phyloP scores from a whole-genome alignment of 2,797 vertebrate genomes.

The Valencia hispanica region DNA sequence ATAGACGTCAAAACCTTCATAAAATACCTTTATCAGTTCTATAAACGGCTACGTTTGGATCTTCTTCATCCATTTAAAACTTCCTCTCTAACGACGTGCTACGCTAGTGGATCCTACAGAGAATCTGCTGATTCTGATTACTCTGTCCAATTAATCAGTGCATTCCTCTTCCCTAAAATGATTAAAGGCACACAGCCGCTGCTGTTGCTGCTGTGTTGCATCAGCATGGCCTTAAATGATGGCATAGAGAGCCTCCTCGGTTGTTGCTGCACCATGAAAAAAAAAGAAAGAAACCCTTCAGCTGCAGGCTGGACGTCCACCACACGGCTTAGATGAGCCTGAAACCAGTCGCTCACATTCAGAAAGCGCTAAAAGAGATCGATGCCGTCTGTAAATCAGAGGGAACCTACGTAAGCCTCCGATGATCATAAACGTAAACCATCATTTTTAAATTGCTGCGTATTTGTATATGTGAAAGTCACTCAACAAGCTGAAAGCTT shows the following conservation, averaged over 20 bases:
- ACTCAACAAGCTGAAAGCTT: background rate
- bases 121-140: constrained; percentile 2
- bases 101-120: background rate
- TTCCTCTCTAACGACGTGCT: background rate
- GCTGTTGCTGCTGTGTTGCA: constrained; percentile 26
- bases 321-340: constrained; percentile 1
- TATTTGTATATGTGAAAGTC: constrained; percentile 3
- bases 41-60: background rate
- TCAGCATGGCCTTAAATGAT: constrained; percentile 14
- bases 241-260: constrained; percentile 5
- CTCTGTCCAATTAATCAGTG: background rate
- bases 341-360: background rate
- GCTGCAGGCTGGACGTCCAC: background rate
- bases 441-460: constrained; percentile 22
- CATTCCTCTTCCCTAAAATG: background rate
- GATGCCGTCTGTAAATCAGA: constrained; percentile 23
- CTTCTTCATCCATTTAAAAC: background rate
- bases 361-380: constrained; percentile 3
- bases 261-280: constrained; percentile 11
- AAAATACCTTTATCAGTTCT: too few relatives aligned
- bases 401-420: background rate
- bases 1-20: too few relatives aligned
- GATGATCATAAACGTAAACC: constrained; percentile 18
- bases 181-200: background rate
- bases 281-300: too few relatives aligned